Percentiles rank a stretch among this genome's conserved stretches.
Evolutionary conservation across 2,888 invertebrate genomes (phyloP).

Genomic region (Incurvaria masculella): DNA sequence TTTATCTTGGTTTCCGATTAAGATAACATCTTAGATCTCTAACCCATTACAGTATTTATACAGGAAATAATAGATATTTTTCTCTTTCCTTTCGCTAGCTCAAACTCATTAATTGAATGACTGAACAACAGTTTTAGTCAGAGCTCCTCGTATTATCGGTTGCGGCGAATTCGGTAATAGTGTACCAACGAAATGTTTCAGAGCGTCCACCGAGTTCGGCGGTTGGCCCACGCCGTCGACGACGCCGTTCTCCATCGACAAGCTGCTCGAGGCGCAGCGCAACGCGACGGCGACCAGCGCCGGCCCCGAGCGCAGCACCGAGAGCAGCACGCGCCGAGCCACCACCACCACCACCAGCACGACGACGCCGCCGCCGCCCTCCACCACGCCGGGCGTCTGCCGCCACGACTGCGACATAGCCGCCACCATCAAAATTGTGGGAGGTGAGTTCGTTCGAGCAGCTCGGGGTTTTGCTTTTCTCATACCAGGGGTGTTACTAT

Average conservation of each 20-base stretch:
- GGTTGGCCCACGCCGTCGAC: conserved; percentile 90
- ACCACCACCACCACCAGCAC: conserved; percentile 64
- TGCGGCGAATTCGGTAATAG: too few species aligned
- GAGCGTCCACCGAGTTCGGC: conserved; percentile 84
- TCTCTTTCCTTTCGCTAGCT: too few species aligned
- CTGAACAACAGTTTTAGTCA: too few species aligned
- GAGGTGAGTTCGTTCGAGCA: conserved; percentile 59
- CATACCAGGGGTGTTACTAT: too few species aligned
- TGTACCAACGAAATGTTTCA: too few species aligned
- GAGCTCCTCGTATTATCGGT: too few species aligned
- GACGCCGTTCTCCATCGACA: conserved; percentile 82
- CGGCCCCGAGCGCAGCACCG: conserved; percentile 37
- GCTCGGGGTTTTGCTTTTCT: too few species aligned
- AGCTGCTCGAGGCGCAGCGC: conserved; percentile 64
- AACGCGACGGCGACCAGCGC: conserved; percentile 61
- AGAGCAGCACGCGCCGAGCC: conserved; percentile 48
- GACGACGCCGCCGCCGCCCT: conserved; percentile 65
- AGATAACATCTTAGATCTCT: too few species aligned
- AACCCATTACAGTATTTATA: too few species aligned
- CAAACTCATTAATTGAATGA: too few species aligned
- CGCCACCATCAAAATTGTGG: conserved; percentile 80
- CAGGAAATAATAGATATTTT: too few species aligned
- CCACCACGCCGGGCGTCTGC: conserved; percentile 81
- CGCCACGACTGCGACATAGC: conserved; percentile 78
- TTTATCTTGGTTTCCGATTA: too few species aligned